Conservation (phyloP, 2,888 invertebrate genomes). For the Teleiodes luculella region DNA sequence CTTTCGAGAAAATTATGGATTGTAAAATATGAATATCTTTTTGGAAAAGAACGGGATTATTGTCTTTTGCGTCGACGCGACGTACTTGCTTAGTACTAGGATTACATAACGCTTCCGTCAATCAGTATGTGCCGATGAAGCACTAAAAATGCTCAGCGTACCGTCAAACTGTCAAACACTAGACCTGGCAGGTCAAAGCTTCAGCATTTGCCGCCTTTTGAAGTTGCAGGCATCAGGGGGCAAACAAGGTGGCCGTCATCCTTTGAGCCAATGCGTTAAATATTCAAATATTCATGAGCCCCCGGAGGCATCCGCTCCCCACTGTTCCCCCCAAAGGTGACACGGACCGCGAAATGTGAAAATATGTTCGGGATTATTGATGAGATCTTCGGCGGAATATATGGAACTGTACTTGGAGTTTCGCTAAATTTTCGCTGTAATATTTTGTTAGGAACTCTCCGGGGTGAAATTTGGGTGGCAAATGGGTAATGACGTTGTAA, state of each 20-base stretch:
- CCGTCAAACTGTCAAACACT: not conserved
- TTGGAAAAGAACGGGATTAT: too few species aligned
- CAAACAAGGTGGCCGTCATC: conserved; percentile 15
- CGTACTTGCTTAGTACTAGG: too few species aligned
- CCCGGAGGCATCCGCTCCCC: not conserved
- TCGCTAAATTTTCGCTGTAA: not conserved
- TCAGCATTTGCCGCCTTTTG: not conserved
- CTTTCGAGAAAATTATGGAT: too few species aligned
- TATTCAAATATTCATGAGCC: conserved; percentile 53
- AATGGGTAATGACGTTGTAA: too few species aligned
- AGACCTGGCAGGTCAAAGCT: not conserved
- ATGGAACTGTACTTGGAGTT: not conserved
- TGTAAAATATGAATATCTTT: too few species aligned
- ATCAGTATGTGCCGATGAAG: not conserved
- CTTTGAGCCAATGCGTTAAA: conserved; percentile 41
- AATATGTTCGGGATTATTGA: conserved; percentile 16
- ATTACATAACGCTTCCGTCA: not conserved
- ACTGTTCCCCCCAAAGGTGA: conserved; percentile 1
- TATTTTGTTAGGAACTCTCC: not conserved
- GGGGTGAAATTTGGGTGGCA: not conserved
- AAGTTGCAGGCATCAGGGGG: not conserved
- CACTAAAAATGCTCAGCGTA: too few species aligned
- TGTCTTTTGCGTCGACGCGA: too few species aligned
- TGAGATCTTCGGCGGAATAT: conserved; percentile 7
- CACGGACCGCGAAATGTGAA: not conserved